Evolutionary conservation across 2,113 vertebrate species (phyloP), one percentile per base, ranked within the genome.

Genomic region (Neodontobutis hainanensis): DNA sequence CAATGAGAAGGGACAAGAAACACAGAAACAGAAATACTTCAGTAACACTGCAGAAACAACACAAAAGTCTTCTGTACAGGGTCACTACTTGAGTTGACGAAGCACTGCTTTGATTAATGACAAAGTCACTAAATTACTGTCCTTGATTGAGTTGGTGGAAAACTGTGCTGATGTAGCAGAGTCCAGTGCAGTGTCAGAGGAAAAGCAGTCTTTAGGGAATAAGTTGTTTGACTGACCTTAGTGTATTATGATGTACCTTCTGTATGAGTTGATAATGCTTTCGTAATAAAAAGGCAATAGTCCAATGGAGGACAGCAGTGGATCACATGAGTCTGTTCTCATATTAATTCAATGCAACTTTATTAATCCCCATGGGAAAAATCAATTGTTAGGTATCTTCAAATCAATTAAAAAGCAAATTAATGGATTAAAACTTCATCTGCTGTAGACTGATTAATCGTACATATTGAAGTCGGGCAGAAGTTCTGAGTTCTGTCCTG

Each of bases 101-200:
- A 11, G 27, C 38, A 32, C 48, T 47, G n/a, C 56, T 65, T 49
- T 58, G 51, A 83, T 80, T 64, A 34, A 73, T 53, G 66, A 76
- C 65, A 16, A 76, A 43, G 62, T 46, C 70, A 61, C 6, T 66
- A 61, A 68, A 77, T 73, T 62, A 43, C 67, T 84, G 78, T 61
- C 65, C 72, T 82, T 82, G 69, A 81, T 83, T 79, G 67, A 79
- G 77, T 67, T 74, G 16, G 62, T 5, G 16, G 57, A 6, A 68
- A 80, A 76, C 65, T 61, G 43, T 82, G 81, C 87, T 89, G 85
- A 84, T 58, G 44, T 70, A 75, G 81, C 85, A 75, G 79, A 65
- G 78, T 59, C 47, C 5, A 32, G 53, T 73, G 69, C 71, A 62
- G 63, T 66, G 68, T 85, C 68, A 68, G 73, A 57, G 27, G 71